A percentile compares a stretch with the other conserved stretches of the same genome.
Evolutionary conservation across 2,113 vertebrate species (phyloP).

Genomic region (Cardinalis cardinalis): DNA sequence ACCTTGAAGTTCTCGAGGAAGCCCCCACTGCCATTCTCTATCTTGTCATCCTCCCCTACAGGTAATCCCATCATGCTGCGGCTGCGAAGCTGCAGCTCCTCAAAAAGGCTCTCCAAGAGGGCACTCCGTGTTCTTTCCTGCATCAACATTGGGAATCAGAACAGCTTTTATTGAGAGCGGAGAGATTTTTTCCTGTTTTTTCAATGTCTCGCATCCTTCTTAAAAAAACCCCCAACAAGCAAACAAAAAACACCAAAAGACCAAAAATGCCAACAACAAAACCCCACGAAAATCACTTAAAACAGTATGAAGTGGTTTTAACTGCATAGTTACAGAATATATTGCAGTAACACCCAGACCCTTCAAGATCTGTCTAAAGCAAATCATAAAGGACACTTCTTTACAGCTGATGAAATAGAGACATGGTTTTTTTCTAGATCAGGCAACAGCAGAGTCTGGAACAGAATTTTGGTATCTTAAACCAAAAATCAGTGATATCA

Average conservation of each 20-base stretch:
- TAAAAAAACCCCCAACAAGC: neutral
- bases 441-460: neutral
- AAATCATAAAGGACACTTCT: neutral
- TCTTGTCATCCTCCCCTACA: constrained; percentile 61
- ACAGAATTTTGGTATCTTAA: neutral
- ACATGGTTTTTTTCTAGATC: neutral
- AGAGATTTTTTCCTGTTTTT: neutral
- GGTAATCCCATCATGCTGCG: constrained; percentile 83
- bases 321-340: neutral
- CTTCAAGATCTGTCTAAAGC: neutral
- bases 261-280: neutral
- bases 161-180: neutral
- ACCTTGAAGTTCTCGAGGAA: constrained; percentile 95
- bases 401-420: neutral
- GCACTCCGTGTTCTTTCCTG: constrained; percentile 87
- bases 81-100: constrained; percentile 81
- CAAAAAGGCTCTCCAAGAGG: constrained; percentile 83
- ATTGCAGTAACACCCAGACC: neutral
- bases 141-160: neutral
- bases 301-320: neutral
- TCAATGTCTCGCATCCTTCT: neutral
- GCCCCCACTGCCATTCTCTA: constrained; percentile 78
- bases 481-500: neutral
- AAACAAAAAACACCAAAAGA: neutral
- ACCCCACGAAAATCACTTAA: neutral